Base-by-base conservation (phyloP, 2,888 invertebrate genomes). In the Heteromyza rotundicornis region DNA sequence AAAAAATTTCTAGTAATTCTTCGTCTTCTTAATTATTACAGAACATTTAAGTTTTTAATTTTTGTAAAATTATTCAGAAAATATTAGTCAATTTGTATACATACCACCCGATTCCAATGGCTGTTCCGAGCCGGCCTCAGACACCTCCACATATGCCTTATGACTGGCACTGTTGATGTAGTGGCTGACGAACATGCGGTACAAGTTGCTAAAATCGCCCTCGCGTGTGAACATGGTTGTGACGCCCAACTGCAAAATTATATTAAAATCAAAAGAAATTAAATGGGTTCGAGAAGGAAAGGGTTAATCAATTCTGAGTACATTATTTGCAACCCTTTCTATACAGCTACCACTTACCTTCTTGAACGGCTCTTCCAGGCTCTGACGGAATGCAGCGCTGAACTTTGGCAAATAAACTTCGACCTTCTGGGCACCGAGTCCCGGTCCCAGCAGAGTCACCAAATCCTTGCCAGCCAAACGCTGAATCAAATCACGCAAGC, bases 401-500 rank as follows among this genome's bases (percentile, higher is more conserved):
- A 95, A 95, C 81, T 90, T 93, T 10, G 95, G 95, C 56, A 95
- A 75, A 16, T 85, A 84, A 16, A 94, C 86, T 62, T 87, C 83
- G 1, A 94, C 89, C 78, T 90, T 89, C 0, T 83, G 83, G 0
- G 74, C 70, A 59, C 72, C 74, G 85, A 88, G 55, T 0, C 66
- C 84, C 0, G 65, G 84, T 1, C 83, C 77, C 0, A 85, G 77
- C 22, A 90, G 74, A 10, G 86, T 86, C 0, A 81, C 75, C 44
- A 92, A 75, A 61, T 89, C 86, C 64, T 87, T 84, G 19, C 80
- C 82, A 0, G 86, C 85, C 57, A 94, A 76, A 72, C 89, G 89
- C 57, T 85, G 75, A 71, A 92, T 86, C 53, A 94, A 79, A 0
- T 83, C 83, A 7, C 84, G 71, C 51, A 94, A 84, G 0, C 93